phyloP scores from a whole-genome alignment of 2,888 invertebrate genomes.

The Thumatha senex region DNA sequence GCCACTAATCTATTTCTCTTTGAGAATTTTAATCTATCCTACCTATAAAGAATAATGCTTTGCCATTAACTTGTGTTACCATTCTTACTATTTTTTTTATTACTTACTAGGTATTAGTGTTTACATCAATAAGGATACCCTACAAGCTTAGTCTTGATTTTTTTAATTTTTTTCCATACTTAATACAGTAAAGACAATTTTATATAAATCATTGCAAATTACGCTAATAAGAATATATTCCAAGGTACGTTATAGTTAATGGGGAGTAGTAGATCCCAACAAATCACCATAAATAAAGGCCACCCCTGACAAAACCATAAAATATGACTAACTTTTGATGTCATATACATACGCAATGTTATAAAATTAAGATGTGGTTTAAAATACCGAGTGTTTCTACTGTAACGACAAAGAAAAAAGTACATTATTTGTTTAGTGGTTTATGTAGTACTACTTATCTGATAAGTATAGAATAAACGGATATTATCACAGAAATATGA shows the following conservation, averaged over 20 bases:
- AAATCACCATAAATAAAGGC: slow-evolving; percentile 17
- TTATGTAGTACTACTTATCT: slow-evolving; percentile 22
- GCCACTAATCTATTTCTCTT: too few relatives aligned
- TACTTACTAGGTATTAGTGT: too few relatives aligned
- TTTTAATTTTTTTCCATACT: too few relatives aligned
- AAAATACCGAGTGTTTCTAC: slow-evolving; percentile 4
- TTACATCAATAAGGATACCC: too few relatives aligned
- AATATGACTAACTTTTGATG: slow-evolving; percentile 64
- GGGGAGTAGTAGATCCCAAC: slow-evolving; percentile 6
- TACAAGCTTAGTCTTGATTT: too few relatives aligned
- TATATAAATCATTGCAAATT: too few relatives aligned
- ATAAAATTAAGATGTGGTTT: neutral
- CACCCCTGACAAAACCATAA: slow-evolving; percentile 20
- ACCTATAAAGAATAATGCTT: too few relatives aligned
- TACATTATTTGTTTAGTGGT: slow-evolving; percentile 17
- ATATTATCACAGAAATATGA: slow-evolving; percentile 29
- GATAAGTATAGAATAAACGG: slow-evolving; percentile 19
- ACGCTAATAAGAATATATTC: too few relatives aligned
- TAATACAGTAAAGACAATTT: too few relatives aligned
- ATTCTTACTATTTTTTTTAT: too few relatives aligned
- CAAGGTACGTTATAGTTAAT: neutral
- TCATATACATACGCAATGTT: slow-evolving; percentile 39
- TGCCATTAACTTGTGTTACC: too few relatives aligned
- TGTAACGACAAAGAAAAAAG: slow-evolving; percentile 11
- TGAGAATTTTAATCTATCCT: too few relatives aligned